A percentile compares a stretch with the other conserved stretches of the same genome.
phyloP scores from a whole-genome alignment of 2,888 invertebrate species.

The Bombylius discolor region DNA sequence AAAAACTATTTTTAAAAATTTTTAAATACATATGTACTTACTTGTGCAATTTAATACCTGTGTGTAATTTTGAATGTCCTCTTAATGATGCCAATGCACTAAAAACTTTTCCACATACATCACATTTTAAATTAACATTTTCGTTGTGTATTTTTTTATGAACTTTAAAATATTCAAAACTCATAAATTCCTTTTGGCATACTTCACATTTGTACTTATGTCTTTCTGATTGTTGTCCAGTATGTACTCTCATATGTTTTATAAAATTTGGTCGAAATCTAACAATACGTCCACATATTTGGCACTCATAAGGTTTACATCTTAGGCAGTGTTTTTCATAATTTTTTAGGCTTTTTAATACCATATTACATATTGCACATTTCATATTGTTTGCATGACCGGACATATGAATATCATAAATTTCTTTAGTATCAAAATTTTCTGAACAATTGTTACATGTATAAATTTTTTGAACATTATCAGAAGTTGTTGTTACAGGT shows the following conservation, averaged over 20 bases:
- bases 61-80: slow-evolving; percentile 34
- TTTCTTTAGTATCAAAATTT: slow-evolving; percentile 32
- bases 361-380: slow-evolving; percentile 36
- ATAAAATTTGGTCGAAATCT: slow-evolving; percentile 37
- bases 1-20: neutral
- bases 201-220: slow-evolving; percentile 42
- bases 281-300: slow-evolving; percentile 34
- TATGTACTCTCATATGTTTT: slow-evolving; percentile 37
- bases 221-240: slow-evolving; percentile 33
- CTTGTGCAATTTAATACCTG: slow-evolving; percentile 36
- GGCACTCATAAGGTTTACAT: slow-evolving; percentile 36
- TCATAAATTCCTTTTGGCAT: slow-evolving; percentile 44
- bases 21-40: slow-evolving; percentile 22
- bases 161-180: slow-evolving; percentile 42
- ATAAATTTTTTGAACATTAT: slow-evolving; percentile 13
- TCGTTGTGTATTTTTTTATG: slow-evolving; percentile 47
- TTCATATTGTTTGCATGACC: slow-evolving; percentile 37
- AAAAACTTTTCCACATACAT: slow-evolving; percentile 42
- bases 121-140: slow-evolving; percentile 41
- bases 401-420: slow-evolving; percentile 33
- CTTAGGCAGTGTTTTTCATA: slow-evolving; percentile 36
- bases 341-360: slow-evolving; percentile 34
- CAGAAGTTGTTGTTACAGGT: neutral
- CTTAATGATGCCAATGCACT: slow-evolving; percentile 34
- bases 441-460: slow-evolving; percentile 33